These are phyloP conservation scores for Neosilurus hyrtlii DNA, from an alignment of 2,797 vertebrate genomes.

Conservation along the genomic window DNA sequence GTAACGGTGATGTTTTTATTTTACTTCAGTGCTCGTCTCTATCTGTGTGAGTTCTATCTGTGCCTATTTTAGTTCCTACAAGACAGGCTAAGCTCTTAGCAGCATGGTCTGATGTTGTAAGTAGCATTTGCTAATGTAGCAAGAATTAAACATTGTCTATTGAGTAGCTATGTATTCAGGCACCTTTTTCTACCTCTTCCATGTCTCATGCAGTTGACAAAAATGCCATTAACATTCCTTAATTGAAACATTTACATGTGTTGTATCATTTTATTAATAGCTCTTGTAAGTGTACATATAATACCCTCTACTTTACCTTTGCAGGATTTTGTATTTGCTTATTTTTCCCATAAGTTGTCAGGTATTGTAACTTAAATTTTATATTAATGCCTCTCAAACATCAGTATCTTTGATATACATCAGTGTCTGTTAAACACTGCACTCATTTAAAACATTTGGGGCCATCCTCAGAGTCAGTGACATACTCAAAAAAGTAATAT, in stretches of 20 bases:
- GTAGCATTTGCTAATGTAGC: conserved; percentile 43
- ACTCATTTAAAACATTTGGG: neutral
- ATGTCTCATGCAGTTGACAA: neutral
- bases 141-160: conserved; percentile 10
- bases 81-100: conserved; percentile 4
- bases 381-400: conserved; percentile 12
- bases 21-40: conserved; percentile 16
- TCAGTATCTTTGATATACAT: neutral
- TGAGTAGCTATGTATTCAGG: conserved; percentile 24
- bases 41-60: conserved; percentile 10
- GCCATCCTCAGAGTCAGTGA: neutral
- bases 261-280: neutral
- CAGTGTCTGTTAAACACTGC: neutral
- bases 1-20: conserved; percentile 19
- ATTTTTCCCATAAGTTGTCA: neutral
- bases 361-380: neutral
- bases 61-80: conserved; percentile 21
- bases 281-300: neutral
- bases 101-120: conserved; percentile 19
- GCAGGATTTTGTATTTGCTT: neutral
- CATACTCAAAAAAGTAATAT: neutral
- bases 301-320: neutral
- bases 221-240: conserved; percentile 10
- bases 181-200: conserved; percentile 39
- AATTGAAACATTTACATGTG: neutral